Percentiles rank a stretch among this genome's conserved stretches.
Conservation (phyloP, 2,113 vertebrate species). For the Eulemur rufifrons region DNA sequence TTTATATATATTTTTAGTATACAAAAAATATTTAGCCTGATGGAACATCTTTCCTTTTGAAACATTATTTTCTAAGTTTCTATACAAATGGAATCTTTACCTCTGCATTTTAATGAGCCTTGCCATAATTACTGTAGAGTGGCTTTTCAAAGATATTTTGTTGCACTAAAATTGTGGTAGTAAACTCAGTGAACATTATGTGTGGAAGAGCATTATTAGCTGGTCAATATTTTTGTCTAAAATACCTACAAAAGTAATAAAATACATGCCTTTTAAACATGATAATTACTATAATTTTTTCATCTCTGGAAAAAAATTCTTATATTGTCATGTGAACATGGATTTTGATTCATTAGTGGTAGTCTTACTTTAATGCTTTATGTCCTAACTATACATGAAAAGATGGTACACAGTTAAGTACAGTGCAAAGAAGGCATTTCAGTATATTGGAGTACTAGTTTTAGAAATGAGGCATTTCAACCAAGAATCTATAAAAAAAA, state of each 20-base stretch:
- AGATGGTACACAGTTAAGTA: conserved; percentile 25
- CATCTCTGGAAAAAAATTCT: conserved; percentile 76
- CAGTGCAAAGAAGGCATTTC: conserved; percentile 44
- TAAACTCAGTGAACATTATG: conserved; percentile 77
- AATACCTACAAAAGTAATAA: conserved; percentile 60
- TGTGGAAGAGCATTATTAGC: conserved; percentile 74
- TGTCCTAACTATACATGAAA: conserved; percentile 46
- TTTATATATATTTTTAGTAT: conserved; percentile 79
- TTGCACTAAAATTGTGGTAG: conserved; percentile 85
- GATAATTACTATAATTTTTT: conserved; percentile 49
- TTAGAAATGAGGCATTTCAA: conserved; percentile 31
- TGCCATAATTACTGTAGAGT: conserved; percentile 79
- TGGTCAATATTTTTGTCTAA: conserved; percentile 67
- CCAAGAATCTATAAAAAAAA: conserved; percentile 21
- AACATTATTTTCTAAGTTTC: conserved; percentile 82
- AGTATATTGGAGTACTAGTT: neutral
- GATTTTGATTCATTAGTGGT: conserved; percentile 56
- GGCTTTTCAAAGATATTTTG: conserved; percentile 78
- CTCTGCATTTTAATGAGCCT: conserved; percentile 87
- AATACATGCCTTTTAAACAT: conserved; percentile 66
- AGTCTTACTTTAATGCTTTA: conserved; percentile 64
- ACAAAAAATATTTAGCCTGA: conserved; percentile 69
- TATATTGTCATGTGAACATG: conserved; percentile 50
- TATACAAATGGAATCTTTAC: conserved; percentile 83
- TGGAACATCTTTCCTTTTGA: conserved; percentile 73